These are phyloP conservation scores for Nymphalis polychloros DNA, from an alignment of 2,888 invertebrate genomes.

Conservation along the genomic window DNA sequence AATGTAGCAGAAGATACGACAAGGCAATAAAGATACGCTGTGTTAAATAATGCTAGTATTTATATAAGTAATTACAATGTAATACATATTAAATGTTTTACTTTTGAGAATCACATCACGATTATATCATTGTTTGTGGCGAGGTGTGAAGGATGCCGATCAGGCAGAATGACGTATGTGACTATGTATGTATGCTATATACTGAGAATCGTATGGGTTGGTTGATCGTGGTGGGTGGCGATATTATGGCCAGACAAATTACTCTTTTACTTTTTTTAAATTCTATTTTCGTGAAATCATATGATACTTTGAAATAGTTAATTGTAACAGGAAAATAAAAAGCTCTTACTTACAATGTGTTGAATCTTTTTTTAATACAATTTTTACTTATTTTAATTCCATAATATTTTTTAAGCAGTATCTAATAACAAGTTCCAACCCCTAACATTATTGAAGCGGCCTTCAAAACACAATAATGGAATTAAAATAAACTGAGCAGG, in stretches of 20 bases:
- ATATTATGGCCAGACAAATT: conserved; percentile 7
- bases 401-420: background rate
- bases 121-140: background rate
- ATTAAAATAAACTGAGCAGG: background rate
- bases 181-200: conserved; percentile 8
- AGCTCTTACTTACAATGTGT: no score
- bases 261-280: no score
- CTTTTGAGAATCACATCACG: background rate
- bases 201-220: conserved; percentile 17
- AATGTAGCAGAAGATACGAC: background rate
- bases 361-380: background rate
- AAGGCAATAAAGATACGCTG: background rate
- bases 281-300: no score
- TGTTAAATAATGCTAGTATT: no score
- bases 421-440: background rate
- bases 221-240: conserved; percentile 22
- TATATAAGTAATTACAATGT: background rate
- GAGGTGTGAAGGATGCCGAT: conserved; percentile 24
- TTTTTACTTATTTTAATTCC: background rate
- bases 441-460: background rate
- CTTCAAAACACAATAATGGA: background rate
- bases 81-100: background rate
- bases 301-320: no score
- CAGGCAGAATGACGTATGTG: conserved; percentile 15
- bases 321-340: no score